Evolutionary conservation across 2,113 vertebrate species (phyloP), one percentile per base, ranked within the genome.

Genomic region (Semicossyphus pulcher): DNA sequence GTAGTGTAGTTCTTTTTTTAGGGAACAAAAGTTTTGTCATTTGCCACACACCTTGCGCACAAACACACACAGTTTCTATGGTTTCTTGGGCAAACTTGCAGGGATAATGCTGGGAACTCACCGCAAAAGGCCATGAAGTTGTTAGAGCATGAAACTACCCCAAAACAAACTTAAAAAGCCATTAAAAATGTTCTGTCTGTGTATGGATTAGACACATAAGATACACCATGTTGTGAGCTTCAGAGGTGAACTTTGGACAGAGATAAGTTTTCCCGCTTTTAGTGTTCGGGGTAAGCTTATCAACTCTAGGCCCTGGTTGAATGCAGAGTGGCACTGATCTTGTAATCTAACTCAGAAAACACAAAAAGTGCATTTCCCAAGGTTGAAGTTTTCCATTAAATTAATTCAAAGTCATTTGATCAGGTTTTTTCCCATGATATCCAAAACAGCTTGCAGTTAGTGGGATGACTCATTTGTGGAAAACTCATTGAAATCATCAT

Each of bases 401-500:
- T 25, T 6, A 10, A 23, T 52, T 62, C 0, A 31, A 51, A 59
- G 25, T 47, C 51, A 37, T 25, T n/a, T 52, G 20, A 32, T 48
- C 39, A 20, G 37, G 45, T 49, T 72, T 44, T 23, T 44, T 71
- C 56, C 39, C 54, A 32, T 44, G 31, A 53, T 28, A 25, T 36
- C 16, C 0, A 31, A 56, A 74, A 49, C 28, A 39, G 51, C 37
- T 52, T 59, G 45, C 52, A 18, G 11, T 44, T 25, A 26, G 51
- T 31, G 15, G 26, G 14, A 36, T 74, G 78, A 71, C 53, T 59
- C 25, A 57, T 6, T n/a, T 52, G 44, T 58, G 62, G 51, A 73
- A 73, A 69, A 53, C 8, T 36, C 21, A 67, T 77, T 57, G 52
- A 73, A 78, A 57, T 48, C 44, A 63, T 36, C 44, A 63, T 36